Evolutionary conservation across 2,888 invertebrate genomes (phyloP), one percentile per base, ranked within the genome.

Genomic region (Andrena flavipes): DNA sequence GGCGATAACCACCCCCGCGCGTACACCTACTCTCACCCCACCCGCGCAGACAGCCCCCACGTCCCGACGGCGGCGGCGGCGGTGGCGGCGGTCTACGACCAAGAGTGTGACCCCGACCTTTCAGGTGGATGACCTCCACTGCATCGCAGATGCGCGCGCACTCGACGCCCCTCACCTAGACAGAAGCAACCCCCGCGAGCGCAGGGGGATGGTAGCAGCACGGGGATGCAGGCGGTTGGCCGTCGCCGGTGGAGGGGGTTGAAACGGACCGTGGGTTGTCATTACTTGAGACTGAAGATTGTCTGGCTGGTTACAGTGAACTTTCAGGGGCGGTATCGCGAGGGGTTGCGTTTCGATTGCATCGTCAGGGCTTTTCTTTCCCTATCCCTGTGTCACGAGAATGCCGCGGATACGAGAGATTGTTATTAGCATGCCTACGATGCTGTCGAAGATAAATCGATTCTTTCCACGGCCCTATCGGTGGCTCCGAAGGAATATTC

Each of bases 121-220:
- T 93, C 93, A 93, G 93, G 94, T 94, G 92, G 93, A 94, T 94
- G 93, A 93, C 94, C 94, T 93, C 94, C 93, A 93, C 93, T 93
- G 93, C 94, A 92, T 88, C 92, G 89, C 33, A 84, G 84, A 80
- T 91, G 92, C 93, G 92, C 91, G 91, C 93, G 92, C 92, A 91
- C 67, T 49, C 80, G 42, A 10, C 78, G 72, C 84, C 84, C 86
- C 86, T 85, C 87, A 88, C 84, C 89, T 88, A 90, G 90, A 89
- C 91, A 65, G 33, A 54, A 68, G n/a, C 68, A 23, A 20, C 54
- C 68, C 77, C 54, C 60, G 49, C 20, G 73, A 76, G 73, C 56
- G 60, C 23, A 7, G 16, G 62, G 74, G 68, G 62, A 64, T 29
- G 70, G 70, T 70, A 48, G 70, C 23, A 29, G 59, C 59, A 13